These are phyloP conservation scores for Uria lomvia DNA, from an alignment of 2,113 vertebrate species.

Conservation along the genomic window DNA sequence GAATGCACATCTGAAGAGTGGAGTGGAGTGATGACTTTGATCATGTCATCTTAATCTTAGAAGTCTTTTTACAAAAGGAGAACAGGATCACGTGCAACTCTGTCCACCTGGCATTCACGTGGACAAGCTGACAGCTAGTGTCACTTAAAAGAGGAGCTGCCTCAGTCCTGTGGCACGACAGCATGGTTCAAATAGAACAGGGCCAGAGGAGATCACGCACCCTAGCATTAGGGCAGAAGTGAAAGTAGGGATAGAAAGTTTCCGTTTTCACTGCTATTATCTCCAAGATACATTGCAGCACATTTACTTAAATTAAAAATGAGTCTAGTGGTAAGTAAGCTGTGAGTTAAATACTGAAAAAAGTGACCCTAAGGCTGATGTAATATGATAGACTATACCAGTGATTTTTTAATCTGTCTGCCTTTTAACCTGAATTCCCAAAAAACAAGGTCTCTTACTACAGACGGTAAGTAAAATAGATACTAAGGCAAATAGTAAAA, in stretches of 20 bases:
- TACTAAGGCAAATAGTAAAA: not conserved
- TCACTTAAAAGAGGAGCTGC: not conserved
- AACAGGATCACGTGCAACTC: not conserved
- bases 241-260: not conserved
- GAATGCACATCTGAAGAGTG: not conserved
- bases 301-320: not conserved
- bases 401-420: not conserved
- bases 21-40: not conserved
- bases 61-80: not conserved
- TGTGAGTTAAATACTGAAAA: not conserved
- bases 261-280: not conserved
- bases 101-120: rapidly evolving
- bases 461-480: not conserved
- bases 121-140: not conserved
- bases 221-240: not conserved
- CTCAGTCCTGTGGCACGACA: not conserved
- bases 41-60: not conserved
- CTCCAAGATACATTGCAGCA: not conserved
- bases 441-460: not conserved
- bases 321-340: not conserved
- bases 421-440: not conserved
- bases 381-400: not conserved
- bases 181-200: not conserved
- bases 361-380: not conserved
- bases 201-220: not conserved